Percentiles rank a stretch among this genome's conserved stretches.
Conservation (phyloP, 2,113 vertebrate species). For the Sula dactylatra region DNA sequence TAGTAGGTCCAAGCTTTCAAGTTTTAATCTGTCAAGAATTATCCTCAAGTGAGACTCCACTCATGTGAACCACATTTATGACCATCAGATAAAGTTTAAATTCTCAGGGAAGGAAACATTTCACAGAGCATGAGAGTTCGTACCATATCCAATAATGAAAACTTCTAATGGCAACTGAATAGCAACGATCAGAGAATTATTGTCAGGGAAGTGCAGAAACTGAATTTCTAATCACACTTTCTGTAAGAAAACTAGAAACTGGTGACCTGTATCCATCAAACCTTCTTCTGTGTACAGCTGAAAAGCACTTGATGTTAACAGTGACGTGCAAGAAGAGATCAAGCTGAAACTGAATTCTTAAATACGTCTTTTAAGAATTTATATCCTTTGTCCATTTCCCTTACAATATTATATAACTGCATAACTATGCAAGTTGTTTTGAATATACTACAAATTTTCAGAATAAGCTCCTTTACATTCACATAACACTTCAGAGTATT, state of each 20-base stretch:
- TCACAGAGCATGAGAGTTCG: not conserved
- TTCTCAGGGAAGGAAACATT: not conserved
- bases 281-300: not conserved
- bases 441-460: not conserved
- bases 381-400: not conserved
- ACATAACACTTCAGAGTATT: not conserved
- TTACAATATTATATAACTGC: not conserved
- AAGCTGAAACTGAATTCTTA: not conserved
- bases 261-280: not conserved
- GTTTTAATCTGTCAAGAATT: not conserved
- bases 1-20: not conserved
- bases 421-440: not conserved
- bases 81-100: not conserved
- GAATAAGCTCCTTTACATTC: not conserved
- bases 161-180: not conserved
- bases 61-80: not conserved
- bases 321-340: not conserved
- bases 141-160: not conserved
- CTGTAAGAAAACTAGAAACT: not conserved
- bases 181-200: not conserved
- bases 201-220: not conserved
- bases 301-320: not conserved
- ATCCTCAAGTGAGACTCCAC: not conserved
- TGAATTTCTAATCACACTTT: not conserved
- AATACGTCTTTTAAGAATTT: not conserved